A percentile compares a stretch with the other conserved stretches of the same genome.
phyloP scores from a whole-genome alignment of 1,140 invertebrate species.

The Camponotus pennsylvanicus region DNA sequence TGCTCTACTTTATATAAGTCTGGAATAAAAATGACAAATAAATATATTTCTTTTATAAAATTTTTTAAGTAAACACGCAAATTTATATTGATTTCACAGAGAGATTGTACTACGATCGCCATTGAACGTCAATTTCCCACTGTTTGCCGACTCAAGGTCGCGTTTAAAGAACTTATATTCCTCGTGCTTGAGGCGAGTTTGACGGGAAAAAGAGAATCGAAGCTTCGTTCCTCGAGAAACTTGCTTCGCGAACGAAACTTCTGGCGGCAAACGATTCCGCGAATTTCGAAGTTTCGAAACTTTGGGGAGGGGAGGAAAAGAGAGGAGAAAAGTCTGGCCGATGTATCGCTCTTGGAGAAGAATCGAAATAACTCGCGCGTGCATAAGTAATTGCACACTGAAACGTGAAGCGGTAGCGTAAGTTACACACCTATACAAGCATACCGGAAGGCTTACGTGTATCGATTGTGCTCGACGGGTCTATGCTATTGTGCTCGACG shows the following conservation, averaged over 20 bases:
- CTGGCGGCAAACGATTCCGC: conserved; percentile 19
- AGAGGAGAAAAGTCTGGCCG: background rate
- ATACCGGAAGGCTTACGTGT: conserved; percentile 43
- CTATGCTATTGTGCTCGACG: conserved; percentile 40
- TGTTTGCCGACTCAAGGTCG: conserved; percentile 42
- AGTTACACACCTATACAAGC: background rate
- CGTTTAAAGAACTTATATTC: conserved; percentile 4
- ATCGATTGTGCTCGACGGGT: conserved; percentile 33
- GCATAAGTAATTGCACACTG: conserved; percentile 37
- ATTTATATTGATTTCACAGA: background rate
- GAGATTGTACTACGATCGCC: background rate
- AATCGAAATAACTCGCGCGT: conserved; percentile 53
- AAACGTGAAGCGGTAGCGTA: conserved; percentile 18
- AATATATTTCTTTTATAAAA: conserved; percentile 18
- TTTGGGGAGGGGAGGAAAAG: background rate
- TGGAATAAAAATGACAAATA: background rate
- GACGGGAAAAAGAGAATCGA: conserved; percentile 11
- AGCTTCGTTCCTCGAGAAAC: conserved; percentile 4
- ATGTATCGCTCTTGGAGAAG: background rate
- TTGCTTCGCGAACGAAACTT: conserved; percentile 13
- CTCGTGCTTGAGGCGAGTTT: background rate
- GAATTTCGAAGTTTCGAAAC: conserved; percentile 35
- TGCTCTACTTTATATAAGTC: background rate
- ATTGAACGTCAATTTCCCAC: background rate
- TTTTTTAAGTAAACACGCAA: conserved; percentile 8